Percentiles rank a stretch among this genome's conserved stretches.
Conservation (phyloP, 1,140 invertebrate species). For the Drosophila funebris region DNA sequence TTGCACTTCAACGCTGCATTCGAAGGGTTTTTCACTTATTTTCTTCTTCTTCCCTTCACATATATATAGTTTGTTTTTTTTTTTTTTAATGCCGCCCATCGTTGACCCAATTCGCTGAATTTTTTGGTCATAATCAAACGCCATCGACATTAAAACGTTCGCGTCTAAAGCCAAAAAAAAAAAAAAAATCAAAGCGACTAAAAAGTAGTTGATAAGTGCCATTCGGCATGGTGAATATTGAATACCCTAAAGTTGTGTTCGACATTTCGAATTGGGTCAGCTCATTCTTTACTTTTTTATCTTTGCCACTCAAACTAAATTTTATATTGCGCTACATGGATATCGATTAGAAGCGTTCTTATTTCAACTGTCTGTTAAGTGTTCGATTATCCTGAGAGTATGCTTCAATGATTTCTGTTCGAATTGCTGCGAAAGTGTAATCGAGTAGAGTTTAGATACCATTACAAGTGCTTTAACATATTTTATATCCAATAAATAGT, state of each 20-base stretch:
- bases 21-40: constrained; percentile 57
- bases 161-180: no score
- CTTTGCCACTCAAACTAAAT: not conserved
- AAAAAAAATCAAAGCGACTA: not conserved
- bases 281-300: not conserved
- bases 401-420: not conserved
- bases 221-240: not conserved
- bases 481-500: not conserved
- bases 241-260: not conserved
- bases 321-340: no score
- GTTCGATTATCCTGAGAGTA: not conserved
- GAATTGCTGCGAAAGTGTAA: no score
- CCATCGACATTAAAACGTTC: constrained; percentile 26
- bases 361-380: not conserved
- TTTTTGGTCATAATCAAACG: constrained; percentile 36
- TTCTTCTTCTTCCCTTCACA: not conserved
- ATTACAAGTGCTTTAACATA: not conserved
- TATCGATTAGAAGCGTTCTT: not conserved
- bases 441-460: no score
- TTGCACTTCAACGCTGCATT: constrained; percentile 59
- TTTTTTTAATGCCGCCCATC: constrained; percentile 54
- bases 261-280: not conserved
- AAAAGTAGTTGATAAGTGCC: not conserved
- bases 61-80: not conserved
- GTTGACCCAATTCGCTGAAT: constrained; percentile 59